Evolutionary conservation across 2,113 vertebrate genomes (phyloP), one percentile per base, ranked within the genome.

Genomic region (Crotalus horridus): DNA sequence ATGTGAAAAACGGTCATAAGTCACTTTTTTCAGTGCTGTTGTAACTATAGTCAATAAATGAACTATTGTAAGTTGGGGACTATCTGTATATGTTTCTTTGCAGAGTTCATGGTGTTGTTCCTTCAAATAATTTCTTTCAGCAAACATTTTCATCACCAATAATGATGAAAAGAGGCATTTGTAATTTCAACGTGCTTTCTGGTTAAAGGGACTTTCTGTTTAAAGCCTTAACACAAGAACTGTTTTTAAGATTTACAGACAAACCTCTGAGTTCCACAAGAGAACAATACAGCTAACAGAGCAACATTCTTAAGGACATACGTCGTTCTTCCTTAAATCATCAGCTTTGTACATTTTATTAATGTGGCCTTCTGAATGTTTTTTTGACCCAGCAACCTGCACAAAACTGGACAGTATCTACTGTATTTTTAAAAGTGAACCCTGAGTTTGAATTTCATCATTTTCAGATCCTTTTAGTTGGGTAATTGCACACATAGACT

Each of bases 401-500:
- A 94, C 92, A 94, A 96, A 95, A 94, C 23, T 93, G 69, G 56
- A 92, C 85, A 91, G 90, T n/a, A 1, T 53, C 74, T 85, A 58
- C 88, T 81, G 92, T 91, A 94, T 93, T 95, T 92, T 92, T 93
- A 87, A 55, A 55, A 88, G 85, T 85, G 93, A 92, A 95, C 91
- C 88, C 91, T 55, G 29, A 93, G 95, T 96, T 96, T 94, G 93
- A 95, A 96, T 96, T 96, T 96, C 95, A 96, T 96, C 95, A 95
- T 96, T 96, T 96, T 93, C 96, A 87, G 94, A 94, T 96, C 89
- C 95, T 96, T 97, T 97, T 97, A 97, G 97, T 92, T 94, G 93
- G 96, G 96, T 97, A 97, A 95, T 96, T 98, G 97, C 98, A 98
- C 98, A 98, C 98, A 98, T 97, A 97, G 98, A 98, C 98, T 98